A percentile compares a stretch with the other conserved stretches of the same genome.
Evolutionary conservation across 2,113 vertebrate species (phyloP).

Genomic region (Lepus americanus): DNA sequence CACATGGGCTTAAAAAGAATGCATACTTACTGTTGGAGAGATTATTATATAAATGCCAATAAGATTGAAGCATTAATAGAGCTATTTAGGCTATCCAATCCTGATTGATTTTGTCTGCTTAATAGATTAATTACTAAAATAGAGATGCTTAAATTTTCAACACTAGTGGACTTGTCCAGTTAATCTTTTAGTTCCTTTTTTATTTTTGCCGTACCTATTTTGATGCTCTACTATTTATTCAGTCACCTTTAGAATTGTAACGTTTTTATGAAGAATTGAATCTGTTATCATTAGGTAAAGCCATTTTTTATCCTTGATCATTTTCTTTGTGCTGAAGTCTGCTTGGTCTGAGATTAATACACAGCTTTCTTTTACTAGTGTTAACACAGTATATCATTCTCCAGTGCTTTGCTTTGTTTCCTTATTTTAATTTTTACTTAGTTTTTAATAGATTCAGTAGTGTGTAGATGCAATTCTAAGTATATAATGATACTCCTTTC

Average conservation of each 20-base stretch:
- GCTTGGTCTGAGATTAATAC: neutral
- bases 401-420: neutral
- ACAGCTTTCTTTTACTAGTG: neutral
- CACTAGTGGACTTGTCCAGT: neutral
- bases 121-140: neutral
- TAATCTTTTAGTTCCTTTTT: neutral
- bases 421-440: no score
- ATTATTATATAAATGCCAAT: neutral
- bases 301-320: neutral
- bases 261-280: neutral
- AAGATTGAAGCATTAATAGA: neutral
- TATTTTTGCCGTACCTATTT: neutral
- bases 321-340: neutral
- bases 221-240: neutral
- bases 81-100: neutral
- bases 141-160: neutral
- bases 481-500: no score
- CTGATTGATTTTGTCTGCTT: neutral
- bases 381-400: neutral
- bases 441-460: neutral
- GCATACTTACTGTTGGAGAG: neutral
- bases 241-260: neutral
- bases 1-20: neutral
- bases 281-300: neutral
- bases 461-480: no score